Base-by-base conservation (phyloP, 2,113 vertebrate species). In the Dendropsophus ebraccatus region DNA sequence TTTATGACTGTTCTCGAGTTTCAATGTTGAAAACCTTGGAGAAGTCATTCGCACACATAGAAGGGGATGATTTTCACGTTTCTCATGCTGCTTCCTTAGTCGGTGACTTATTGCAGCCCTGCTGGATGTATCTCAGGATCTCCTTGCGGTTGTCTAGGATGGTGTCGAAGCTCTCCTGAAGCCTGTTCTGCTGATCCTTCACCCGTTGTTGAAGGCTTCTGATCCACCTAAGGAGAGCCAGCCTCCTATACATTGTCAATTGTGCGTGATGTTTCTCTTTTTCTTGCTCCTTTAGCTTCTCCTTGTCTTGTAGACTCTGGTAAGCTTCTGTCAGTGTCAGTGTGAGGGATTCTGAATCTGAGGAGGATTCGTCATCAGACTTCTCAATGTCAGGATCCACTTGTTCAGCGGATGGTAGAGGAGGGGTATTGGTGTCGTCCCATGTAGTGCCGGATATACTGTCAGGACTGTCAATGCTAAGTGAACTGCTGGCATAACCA, bases 191-290 rank as follows among this genome's bases (percentile, higher is more conserved):
- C 92, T 99, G 98, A 88, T 97, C 96, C 86, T 95, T 92, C 17
- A 99, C 90, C 0, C 91, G 96, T 88, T 94, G 90, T 92, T 98
- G 97, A 84, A 99, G 94, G 74, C 95, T 92, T 41, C 97, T 96
- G 82, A 99, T 96, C 97, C 97, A 99, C 88, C 97, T 97, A 85
- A 99, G 95, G 89, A 99, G 92, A 0, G 97, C 96, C 92, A 99
- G 90, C 28, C 97, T 96, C 6, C 98, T 96, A 90, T 99, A 99
- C 98, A 99, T 99, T 91, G 96, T 97, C 90, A 99, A 91, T 91
- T 99, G 97, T 79, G 94, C 90, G 35, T 98, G 97, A 88, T 99
- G 97, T 90, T 97, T 97, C 93, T 99, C 96, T 91, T 99, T 99
- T 94, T 99, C 98, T 89, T 87, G 94, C 87, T 97, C 97, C 89